Percentiles rank a stretch among this genome's conserved stretches.
phyloP scores from a whole-genome alignment of 2,797 vertebrate species.

The Gobionotothen gibberifrons region DNA sequence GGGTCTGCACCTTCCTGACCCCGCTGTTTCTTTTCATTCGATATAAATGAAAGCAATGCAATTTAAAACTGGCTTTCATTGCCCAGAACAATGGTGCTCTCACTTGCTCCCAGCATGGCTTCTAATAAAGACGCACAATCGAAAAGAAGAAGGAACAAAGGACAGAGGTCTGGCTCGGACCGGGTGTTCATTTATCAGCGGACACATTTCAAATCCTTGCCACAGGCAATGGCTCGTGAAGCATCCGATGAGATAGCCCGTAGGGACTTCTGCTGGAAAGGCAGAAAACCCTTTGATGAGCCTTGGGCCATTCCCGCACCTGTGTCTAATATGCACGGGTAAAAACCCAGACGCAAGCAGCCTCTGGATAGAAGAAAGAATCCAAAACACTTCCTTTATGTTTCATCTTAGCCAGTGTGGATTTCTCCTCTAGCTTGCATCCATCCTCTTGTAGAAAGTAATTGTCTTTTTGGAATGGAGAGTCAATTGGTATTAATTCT shows the following conservation, averaged over 20 bases:
- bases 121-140: slow-evolving; percentile 73
- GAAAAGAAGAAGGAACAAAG: slow-evolving; percentile 62
- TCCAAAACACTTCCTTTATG: slow-evolving; percentile 27
- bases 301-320: slow-evolving; percentile 65
- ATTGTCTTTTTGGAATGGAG: neutral
- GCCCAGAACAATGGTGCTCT: slow-evolving; percentile 39
- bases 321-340: slow-evolving; percentile 71
- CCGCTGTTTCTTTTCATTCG: slow-evolving; percentile 23
- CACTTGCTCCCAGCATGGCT: slow-evolving; percentile 51
- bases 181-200: slow-evolving; percentile 78
- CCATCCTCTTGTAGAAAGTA: neutral
- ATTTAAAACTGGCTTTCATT: slow-evolving; percentile 58
- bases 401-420: slow-evolving; percentile 16
- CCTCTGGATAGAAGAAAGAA: slow-evolving; percentile 32
- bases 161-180: slow-evolving; percentile 50
- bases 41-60: slow-evolving; percentile 58
- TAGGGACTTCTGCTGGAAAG: slow-evolving; percentile 63
- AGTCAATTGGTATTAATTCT: neutral
- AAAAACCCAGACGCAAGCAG: slow-evolving; percentile 58
- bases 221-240: slow-evolving; percentile 63
- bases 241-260: slow-evolving; percentile 57
- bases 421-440: slow-evolving; percentile 20
- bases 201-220: slow-evolving; percentile 75
- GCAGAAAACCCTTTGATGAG: slow-evolving; percentile 71
- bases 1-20: slow-evolving; percentile 31